Conservation (phyloP, 1,140 invertebrate genomes). For the Tetragnatha versicolor region DNA sequence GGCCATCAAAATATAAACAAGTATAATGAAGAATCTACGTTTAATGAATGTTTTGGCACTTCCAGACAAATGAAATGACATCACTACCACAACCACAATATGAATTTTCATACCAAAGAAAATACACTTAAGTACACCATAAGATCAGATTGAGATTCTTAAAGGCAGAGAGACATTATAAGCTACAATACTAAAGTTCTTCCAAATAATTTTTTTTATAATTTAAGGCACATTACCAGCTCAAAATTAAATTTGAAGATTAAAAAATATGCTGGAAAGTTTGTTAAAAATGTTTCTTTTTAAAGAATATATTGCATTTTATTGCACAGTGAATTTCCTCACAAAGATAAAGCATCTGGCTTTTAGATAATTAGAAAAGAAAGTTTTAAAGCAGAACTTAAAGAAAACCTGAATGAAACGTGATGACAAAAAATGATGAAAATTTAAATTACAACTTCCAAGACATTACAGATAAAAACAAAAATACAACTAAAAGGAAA, state of each 20-base stretch:
- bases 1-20: conserved; percentile 42
- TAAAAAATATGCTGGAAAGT: too few relatives aligned
- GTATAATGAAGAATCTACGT: conserved; percentile 23
- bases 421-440: background rate
- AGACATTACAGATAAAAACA: conserved; percentile 23
- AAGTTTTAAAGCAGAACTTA: background rate
- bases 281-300: too few relatives aligned
- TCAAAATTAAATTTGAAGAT: too few relatives aligned
- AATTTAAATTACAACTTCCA: conserved; percentile 3
- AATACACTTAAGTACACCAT: conserved; percentile 45
- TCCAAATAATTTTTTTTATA: background rate
- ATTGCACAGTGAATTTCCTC: too few relatives aligned
- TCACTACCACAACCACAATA: conserved; percentile 46
- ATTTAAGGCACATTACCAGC: background rate
- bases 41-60: conserved; percentile 50
- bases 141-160: conserved; percentile 45
- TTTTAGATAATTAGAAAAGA: background rate
- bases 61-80: conserved; percentile 41
- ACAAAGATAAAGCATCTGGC: background rate
- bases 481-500: conserved; percentile 30
- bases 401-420: conserved; percentile 3
- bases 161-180: background rate
- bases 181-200: background rate
- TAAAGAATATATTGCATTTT: too few relatives aligned
- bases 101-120: conserved; percentile 28